A percentile compares a stretch with the other conserved stretches of the same genome.
Evolutionary conservation across 2,797 vertebrate genomes (phyloP).

Genomic region (Hirundo rustica): DNA sequence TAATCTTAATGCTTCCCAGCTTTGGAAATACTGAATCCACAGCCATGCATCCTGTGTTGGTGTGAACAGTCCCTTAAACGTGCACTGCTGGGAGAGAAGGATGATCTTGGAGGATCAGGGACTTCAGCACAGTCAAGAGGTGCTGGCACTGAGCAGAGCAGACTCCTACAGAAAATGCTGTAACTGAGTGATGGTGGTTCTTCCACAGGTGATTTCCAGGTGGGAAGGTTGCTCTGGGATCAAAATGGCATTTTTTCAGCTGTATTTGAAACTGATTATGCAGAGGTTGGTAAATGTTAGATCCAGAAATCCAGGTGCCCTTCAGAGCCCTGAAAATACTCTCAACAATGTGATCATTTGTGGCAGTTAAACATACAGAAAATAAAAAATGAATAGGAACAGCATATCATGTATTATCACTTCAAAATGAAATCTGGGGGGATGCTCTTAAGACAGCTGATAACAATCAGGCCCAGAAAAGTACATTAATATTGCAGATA

Average conservation of each 20-base stretch:
- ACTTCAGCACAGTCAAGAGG: not conserved
- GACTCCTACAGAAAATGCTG: not conserved
- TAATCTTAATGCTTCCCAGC: not conserved
- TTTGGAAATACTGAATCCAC: not conserved
- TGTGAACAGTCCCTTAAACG: rapidly evolving
- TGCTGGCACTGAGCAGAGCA: not conserved
- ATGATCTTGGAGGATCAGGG: not conserved
- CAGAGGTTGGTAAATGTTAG: not conserved
- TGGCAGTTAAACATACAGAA: not conserved
- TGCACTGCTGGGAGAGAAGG: not conserved
- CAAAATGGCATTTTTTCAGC: not conserved
- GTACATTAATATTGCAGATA: not conserved
- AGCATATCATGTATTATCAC: not conserved
- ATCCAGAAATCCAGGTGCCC: not conserved
- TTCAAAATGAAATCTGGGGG: not conserved
- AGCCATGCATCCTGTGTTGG: not conserved
- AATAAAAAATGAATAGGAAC: not conserved
- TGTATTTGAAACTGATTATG: not conserved
- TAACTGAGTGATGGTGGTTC: not conserved
- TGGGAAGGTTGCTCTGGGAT: not conserved
- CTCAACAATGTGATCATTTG: not conserved
- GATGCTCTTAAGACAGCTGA: not conserved
- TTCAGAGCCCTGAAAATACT: not conserved
- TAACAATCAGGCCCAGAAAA: not conserved
- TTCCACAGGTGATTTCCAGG: not conserved